Evolutionary conservation across 2,888 invertebrate genomes (phyloP), one percentile per base, ranked within the genome.

Genomic region (Drosophila mimica): DNA sequence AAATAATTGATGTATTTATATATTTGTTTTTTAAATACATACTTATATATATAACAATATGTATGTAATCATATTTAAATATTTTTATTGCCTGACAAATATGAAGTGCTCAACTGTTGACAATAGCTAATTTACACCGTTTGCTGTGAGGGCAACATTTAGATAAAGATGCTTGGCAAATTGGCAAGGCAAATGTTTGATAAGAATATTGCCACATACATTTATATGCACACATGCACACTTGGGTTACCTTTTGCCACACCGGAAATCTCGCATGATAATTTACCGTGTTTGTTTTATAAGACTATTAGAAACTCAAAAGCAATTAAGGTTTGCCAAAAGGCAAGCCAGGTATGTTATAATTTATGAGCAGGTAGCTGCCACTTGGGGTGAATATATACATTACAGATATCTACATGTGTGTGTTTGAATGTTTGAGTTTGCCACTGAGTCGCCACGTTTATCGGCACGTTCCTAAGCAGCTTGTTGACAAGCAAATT

Each of bases 251-350:
- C 53, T 62, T 52, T 57, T 68, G 64, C 30, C 34, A 43, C 31
- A 56, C 40, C 38, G 34, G 63, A 77, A 77, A 77, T 77, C 74
- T 78, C 40, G n/a, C 38, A 67, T 74, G 65, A 70, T 81, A 81
- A 76, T 81, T 82, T 76, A 71, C 71, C 66, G 76, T 82, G 69
- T 82, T 82, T 81, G 80, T 82, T 79, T 74, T 82, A 81, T 81
- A 76, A 81, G 82, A 70, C 79, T 71, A 76, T 82, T 81, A 81
- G 72, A 62, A 66, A 79, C 82, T 81, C 65, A 58, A 73, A 74
- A 76, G 83, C 76, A 83, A 82, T 82, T 82, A 78, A 70, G 71
- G 72, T 67, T 78, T 75, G 54, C 74, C 58, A 81, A 67, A 74
- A 68, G 73, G 69, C 54, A 60, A 71, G 43, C 54, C 78, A 63